These are phyloP conservation scores for Cyanoramphus novaezelandiae DNA, from an alignment of 2,113 vertebrate genomes.

Conservation along the genomic window DNA sequence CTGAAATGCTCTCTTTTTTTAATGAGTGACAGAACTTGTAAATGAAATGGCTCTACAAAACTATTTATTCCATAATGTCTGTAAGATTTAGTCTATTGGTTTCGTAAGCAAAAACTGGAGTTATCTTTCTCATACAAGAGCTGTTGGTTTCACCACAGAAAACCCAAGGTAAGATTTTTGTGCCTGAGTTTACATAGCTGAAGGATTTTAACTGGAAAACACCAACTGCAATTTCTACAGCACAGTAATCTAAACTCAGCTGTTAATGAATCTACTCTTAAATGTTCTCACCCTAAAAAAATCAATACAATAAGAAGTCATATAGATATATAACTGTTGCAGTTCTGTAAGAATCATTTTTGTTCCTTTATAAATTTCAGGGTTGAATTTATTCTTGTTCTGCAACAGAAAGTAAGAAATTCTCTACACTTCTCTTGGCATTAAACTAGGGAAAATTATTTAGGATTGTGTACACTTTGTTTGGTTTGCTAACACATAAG, in stretches of 20 bases:
- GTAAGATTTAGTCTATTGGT: not conserved
- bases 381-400: not conserved
- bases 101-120: not conserved
- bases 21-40: not conserved
- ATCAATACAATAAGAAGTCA: not conserved
- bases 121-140: not conserved
- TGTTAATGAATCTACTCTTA: not conserved
- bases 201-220: not conserved
- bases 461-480: not conserved
- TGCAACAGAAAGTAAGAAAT: not conserved
- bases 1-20: not conserved
- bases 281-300: not conserved
- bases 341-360: not conserved
- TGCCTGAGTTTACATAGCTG: not conserved
- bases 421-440: not conserved
- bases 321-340: not conserved
- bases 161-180: not conserved
- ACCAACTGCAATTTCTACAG: not conserved
- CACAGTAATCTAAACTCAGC: not conserved
- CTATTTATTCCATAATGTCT: not conserved
- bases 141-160: not conserved
- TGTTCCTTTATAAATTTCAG: not conserved
- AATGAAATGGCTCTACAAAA: not conserved
- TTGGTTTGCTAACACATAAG: not conserved
- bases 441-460: not conserved